Base-by-base conservation (phyloP, 2,113 vertebrate species). In the Hystrix cristata region DNA sequence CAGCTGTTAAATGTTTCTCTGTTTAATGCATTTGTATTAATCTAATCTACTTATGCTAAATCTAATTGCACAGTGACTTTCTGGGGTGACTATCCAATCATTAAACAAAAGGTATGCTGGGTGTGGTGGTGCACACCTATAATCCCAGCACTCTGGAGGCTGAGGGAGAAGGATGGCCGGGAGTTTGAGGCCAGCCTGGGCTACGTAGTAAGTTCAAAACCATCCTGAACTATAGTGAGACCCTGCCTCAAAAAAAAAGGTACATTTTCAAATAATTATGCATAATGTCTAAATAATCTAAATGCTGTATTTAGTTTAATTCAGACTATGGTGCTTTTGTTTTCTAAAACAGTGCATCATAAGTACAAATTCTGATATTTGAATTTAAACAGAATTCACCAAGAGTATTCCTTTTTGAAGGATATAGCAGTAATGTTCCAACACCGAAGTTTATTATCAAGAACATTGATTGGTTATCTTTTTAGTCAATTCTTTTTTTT, bases 191-290 rank as follows among this genome's bases (percentile, higher is more conserved):
- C 38, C 38, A 38, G 38, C 38, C 38, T 38, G 38, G 38, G 38
- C 38, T 38, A 38, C 38, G 2, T 38, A 38, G 38, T 38, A 38
- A 38, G 38, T 38, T 38, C 38, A 38, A 38, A 38, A 38, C 38
- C 38, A 38, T 38, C 38, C 38, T 38, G 38, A 38, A 38, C 38
- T 38, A 38, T 38, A 38, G 38, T 38, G 38, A 38, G 38, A 38
- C 38, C 38, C 38, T 38, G 38, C 38, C 38, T 38, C 38, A 38
- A 38, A 38, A 38, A 38, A 38, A 38, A 38, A 38, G 38, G 38
- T 95, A 89, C 48, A 82, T 76, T 97, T 97, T 97, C 64, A 69
- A 95, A 91, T 95, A 96, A 95, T 96, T 96, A 95, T 81, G 93
- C 64, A 94, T 92, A 80, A 43, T 87, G 29, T 87, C 64, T 81